These are phyloP conservation scores for Halcyon malimbica DNA, from an alignment of 2,113 vertebrate species.

Conservation along the genomic window DNA sequence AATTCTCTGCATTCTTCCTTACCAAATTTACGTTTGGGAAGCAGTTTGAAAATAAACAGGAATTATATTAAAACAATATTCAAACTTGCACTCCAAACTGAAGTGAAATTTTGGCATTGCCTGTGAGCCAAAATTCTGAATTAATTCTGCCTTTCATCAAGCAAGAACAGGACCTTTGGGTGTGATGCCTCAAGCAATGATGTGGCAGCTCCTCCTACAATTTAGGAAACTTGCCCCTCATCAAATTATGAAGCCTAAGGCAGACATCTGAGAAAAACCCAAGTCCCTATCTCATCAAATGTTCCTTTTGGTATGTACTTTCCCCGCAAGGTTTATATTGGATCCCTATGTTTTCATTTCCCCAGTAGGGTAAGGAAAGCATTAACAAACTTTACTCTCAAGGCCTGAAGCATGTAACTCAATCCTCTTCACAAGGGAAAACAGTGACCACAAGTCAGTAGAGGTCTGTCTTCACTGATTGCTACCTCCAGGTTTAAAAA, in stretches of 20 bases:
- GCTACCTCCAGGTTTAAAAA: neutral
- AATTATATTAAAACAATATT: neutral
- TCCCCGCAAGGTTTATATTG: neutral
- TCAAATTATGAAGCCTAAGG: neutral
- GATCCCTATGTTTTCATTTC: neutral
- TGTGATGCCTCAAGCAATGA: neutral
- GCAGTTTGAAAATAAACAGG: neutral
- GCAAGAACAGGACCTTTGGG: neutral
- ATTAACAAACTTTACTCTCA: neutral
- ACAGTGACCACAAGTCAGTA: neutral
- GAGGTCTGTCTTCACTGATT: neutral
- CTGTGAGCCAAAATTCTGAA: neutral
- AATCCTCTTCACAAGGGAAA: neutral
- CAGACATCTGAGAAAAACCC: neutral
- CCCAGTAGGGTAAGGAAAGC: neutral
- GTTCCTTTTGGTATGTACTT: neutral
- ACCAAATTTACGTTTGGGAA: neutral
- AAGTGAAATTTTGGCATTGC: neutral
- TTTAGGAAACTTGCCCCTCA: neutral
- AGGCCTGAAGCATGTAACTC: neutral
- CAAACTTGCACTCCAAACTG: neutral
- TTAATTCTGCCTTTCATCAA: neutral
- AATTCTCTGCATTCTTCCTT: fast-evolving
- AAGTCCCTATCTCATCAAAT: neutral
- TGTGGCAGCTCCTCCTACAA: neutral